A percentile compares a stretch with the other conserved stretches of the same genome.
Evolutionary conservation across 2,888 invertebrate species (phyloP).

Genomic region (Lobophora halterata): DNA sequence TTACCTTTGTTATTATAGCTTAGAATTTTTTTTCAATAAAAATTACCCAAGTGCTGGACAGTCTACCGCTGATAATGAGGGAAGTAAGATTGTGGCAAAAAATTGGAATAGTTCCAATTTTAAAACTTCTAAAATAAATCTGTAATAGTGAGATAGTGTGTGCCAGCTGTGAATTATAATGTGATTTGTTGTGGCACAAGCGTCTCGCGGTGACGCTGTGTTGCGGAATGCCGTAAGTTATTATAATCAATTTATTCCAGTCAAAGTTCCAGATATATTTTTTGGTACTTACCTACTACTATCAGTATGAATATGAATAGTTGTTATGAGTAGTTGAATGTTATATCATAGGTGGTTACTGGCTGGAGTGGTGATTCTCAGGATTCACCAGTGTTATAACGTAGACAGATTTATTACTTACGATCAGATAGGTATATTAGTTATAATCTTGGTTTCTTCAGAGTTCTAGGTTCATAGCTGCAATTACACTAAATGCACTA

Average conservation of each 20-base stretch:
- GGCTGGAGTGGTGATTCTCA: too few relatives aligned
- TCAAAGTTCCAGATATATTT: too few relatives aligned
- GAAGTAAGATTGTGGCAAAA: conserved; percentile 60
- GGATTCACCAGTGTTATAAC: too few relatives aligned
- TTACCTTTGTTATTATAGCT: conserved; percentile 29
- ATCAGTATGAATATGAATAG: too few relatives aligned
- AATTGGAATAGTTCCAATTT: conserved; percentile 72
- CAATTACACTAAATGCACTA: too few relatives aligned
- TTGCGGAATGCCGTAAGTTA: conserved; percentile 16
- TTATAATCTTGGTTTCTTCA: too few relatives aligned
- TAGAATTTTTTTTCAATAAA: conserved; percentile 10
- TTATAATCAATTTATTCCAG: background rate
- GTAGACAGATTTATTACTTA: too few relatives aligned
- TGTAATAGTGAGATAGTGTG: conserved; percentile 48
- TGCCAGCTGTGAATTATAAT: conserved; percentile 56
- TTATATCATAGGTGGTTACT: too few relatives aligned
- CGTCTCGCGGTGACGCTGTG: conserved; percentile 26
- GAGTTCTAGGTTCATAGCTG: too few relatives aligned
- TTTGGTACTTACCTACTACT: too few relatives aligned
- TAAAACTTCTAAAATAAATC: conserved; percentile 74
- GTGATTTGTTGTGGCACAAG: conserved; percentile 35
- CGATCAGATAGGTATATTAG: too few relatives aligned
- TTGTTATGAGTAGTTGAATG: too few relatives aligned
- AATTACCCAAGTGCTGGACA: conserved; percentile 8
- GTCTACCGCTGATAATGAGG: conserved; percentile 45